These are phyloP conservation scores for Hyla sarda DNA, from an alignment of 2,113 vertebrate species.

Conservation along the genomic window DNA sequence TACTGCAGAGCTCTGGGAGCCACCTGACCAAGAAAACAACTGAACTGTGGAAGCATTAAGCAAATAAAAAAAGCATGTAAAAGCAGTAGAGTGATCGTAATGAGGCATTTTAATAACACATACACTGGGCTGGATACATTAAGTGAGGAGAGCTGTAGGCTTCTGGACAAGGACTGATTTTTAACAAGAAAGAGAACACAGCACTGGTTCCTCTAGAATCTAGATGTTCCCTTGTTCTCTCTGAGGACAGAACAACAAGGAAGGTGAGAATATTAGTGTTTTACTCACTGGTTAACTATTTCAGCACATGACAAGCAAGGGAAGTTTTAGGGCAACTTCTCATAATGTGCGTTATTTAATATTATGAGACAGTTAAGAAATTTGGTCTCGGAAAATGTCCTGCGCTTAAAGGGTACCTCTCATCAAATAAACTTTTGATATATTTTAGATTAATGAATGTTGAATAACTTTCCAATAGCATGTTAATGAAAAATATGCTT, in stretches of 20 bases:
- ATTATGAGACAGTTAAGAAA: neutral
- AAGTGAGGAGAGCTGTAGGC: slow-evolving; percentile 1
- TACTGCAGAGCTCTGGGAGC: slow-evolving; percentile 14
- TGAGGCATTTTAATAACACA: slow-evolving; percentile 51
- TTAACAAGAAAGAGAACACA: slow-evolving; percentile 22
- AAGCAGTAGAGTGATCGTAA: slow-evolving; percentile 43
- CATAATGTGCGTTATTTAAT: neutral
- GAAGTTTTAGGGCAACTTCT: neutral
- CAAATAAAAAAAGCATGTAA: slow-evolving; percentile 49
- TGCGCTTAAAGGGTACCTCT: too few relatives aligned
- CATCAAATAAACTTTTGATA: too few relatives aligned
- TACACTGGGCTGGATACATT: slow-evolving; percentile 29
- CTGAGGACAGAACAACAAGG: neutral
- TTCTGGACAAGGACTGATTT: slow-evolving; percentile 39
- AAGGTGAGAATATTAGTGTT: neutral
- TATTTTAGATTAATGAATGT: too few relatives aligned
- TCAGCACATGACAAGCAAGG: neutral
- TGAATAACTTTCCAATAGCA: too few relatives aligned
- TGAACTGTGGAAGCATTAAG: slow-evolving; percentile 45
- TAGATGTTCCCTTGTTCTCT: slow-evolving; percentile 17
- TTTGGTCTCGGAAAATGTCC: neutral
- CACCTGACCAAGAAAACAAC: slow-evolving; percentile 48
- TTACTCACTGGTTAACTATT: neutral
- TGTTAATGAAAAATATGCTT: too few relatives aligned
- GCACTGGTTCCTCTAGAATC: neutral